Base-by-base conservation (phyloP, 2,113 vertebrate species). In the Formicarius rufipectus region DNA sequence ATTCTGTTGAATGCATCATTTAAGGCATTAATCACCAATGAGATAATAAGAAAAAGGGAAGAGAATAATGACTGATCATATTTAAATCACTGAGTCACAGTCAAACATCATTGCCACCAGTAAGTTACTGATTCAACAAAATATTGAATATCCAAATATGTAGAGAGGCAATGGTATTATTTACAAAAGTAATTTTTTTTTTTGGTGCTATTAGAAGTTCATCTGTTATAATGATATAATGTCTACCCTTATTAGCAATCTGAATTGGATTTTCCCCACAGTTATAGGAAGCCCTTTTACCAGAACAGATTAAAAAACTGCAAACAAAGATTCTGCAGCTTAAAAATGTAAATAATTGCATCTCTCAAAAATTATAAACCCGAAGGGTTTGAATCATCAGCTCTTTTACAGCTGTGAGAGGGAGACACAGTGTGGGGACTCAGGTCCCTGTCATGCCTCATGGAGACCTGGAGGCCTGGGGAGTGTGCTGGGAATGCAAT, bases 61-160 rank as follows among this genome's bases (percentile, higher is more conserved):
- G 10, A 80, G 55, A 85, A 63, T 83, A 93, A 80, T 63, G 52
- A 22, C 28, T 53, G 75, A 60, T 75, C 9, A n/a, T 28, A 18
- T 90, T 90, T 90, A 64, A 88, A 89, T n/a, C 27, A 86, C 47
- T 59, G 19, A 92, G 13, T 78, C 52, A 77, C 39, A 75, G 40
- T 75, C 59, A 89, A 77, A 64, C 37, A 49, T 63, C 85, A 74
- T 68, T 75, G 78, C 47, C 31, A 74, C 11, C 1, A 2, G 4
- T 40, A 93, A 59, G 24, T 67, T 78, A 67, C 40, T 78, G 40
- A 12, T 78, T 93, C 39, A 84, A 88, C 59, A 92, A 95, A 97
- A 74, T 67, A 63, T 7, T 37, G 47, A 49, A 60, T 93, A 84
- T 95, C 47, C 18, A 68, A 56, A 47, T 49, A 27, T 33, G 25